Base-by-base conservation (phyloP, 2,113 vertebrate genomes). In the Mastomys natalensis region DNA sequence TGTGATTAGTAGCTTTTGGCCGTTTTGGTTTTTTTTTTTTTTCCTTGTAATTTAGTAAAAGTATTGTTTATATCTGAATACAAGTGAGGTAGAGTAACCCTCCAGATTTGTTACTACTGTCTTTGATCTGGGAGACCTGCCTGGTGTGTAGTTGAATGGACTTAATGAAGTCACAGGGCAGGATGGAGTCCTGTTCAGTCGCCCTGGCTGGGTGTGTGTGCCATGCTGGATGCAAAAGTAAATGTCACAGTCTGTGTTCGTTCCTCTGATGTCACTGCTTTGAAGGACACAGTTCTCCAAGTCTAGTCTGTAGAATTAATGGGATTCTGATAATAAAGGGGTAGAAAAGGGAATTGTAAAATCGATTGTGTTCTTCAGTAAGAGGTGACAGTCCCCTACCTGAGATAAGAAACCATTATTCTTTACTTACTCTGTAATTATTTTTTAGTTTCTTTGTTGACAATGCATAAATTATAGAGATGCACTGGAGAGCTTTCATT, bases 211-310 rank as follows among this genome's bases (percentile, higher is more conserved):
- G 93, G 96, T 85, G 92, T 96, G 96, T 85, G 92, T 96, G 96
- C 98, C 96, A 96, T 97, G 95, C 86, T 96, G 62, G 60, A 72
- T 86, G 84, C 89, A 92, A 89, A 72, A 73, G 94, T 68, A 91
- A 80, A 84, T 60, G 58, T 86, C 48, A 51, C 26, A 37, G 70
- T 93, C 53, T 91, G 37, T 8, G 37, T 86, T 90, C 86, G 87
- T 94, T n/a, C 92, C 90, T 85, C 29, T 66, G 74, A 5, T 60
- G 94, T 92, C 78, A 77, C 68, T 76, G 37, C 45, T 93, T 92
- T 92, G 58, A 88, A 87, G 62, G 68, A 58, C 12, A 93, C 64
- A 78, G 62, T 58, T 37, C 43, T 88, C 29, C 68, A 40, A 87
- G 60, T 2, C 34, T 96, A 37, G 43, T 70, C 97, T 37, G 88